phyloP scores from a whole-genome alignment of 2,113 vertebrate species.

The Ahaetulla prasina region DNA sequence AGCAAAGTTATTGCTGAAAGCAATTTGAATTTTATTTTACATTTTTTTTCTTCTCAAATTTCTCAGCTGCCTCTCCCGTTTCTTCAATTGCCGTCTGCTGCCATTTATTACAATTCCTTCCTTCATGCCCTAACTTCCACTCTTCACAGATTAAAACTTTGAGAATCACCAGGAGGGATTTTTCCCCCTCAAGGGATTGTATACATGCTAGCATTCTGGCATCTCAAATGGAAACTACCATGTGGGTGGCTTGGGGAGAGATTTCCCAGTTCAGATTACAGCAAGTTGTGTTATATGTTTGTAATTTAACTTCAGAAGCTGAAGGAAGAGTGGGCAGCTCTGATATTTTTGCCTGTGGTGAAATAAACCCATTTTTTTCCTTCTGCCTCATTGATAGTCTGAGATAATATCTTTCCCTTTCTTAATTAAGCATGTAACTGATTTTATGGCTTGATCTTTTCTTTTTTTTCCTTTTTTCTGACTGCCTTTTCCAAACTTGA shows the following conservation, averaged over 20 bases:
- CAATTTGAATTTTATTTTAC: not conserved
- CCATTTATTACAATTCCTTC: constrained; percentile 19
- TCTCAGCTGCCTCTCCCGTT: constrained; percentile 1
- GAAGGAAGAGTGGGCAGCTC: not conserved
- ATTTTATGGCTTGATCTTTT: constrained; percentile 51
- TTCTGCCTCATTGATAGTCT: constrained; percentile 54
- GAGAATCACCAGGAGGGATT: constrained; percentile 19
- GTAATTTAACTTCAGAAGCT: constrained; percentile 41
- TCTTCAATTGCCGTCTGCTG: constrained; percentile 29
- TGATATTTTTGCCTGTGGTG: constrained; percentile 52
- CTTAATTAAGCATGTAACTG: constrained; percentile 63
- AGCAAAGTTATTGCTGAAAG: not conserved
- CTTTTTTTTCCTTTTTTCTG: not conserved
- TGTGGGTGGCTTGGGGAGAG: constrained; percentile 52
- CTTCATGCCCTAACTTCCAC: not conserved
- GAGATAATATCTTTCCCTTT: constrained; percentile 43
- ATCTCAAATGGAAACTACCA: constrained; percentile 33
- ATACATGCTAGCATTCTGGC: constrained; percentile 34
- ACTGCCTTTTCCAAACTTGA: constrained; percentile 44
- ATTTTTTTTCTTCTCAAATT: constrained; percentile 18
- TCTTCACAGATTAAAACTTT: constrained; percentile 24
- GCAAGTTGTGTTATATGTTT: constrained; percentile 44
- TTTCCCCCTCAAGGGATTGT: constrained; percentile 11
- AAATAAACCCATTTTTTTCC: constrained; percentile 39
- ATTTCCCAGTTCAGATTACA: constrained; percentile 38